Percentiles rank a stretch among this genome's conserved stretches.
phyloP scores from a whole-genome alignment of 2,113 vertebrate species.

The Alosa alosa region DNA sequence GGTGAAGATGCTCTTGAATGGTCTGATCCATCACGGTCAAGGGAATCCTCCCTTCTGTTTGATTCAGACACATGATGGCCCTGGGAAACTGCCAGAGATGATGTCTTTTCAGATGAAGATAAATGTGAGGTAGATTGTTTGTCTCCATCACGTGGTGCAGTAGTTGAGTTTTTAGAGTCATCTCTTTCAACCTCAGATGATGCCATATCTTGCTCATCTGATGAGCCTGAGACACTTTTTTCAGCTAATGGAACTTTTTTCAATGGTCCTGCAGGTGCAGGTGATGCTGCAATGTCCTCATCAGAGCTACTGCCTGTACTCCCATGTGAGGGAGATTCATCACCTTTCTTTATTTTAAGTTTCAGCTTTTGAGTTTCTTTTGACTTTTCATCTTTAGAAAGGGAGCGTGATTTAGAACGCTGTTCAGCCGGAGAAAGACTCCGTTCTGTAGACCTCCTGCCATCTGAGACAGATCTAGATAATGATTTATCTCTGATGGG shows the following conservation, averaged over 20 bases:
- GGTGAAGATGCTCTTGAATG: slow-evolving; percentile 39
- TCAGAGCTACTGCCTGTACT: neutral
- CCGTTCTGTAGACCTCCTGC: slow-evolving; percentile 52
- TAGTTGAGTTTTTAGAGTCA: neutral
- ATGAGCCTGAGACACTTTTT: slow-evolving; percentile 5
- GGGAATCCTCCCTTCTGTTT: neutral
- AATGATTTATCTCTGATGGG: slow-evolving; percentile 39
- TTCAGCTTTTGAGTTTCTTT: slow-evolving; percentile 19
- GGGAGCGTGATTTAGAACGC: slow-evolving; percentile 57
- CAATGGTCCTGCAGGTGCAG: slow-evolving; percentile 53
- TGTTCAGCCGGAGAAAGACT: slow-evolving; percentile 56
- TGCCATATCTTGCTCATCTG: slow-evolving; percentile 29
- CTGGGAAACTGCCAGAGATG: slow-evolving; percentile 41
- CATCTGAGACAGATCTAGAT: slow-evolving; percentile 52
- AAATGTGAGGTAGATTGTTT: slow-evolving; percentile 47
- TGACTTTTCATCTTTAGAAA: slow-evolving; percentile 48
- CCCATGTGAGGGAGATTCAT: slow-evolving; percentile 16
- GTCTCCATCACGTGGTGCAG: neutral
- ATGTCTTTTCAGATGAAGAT: slow-evolving; percentile 54
- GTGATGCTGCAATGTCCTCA: slow-evolving; percentile 39
- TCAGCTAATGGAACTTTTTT: slow-evolving; percentile 54
- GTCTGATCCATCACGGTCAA: slow-evolving; percentile 48
- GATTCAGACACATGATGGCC: slow-evolving; percentile 38
- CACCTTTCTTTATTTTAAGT: neutral
- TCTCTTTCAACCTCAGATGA: neutral